Evolutionary conservation across 2,888 invertebrate genomes (phyloP), one percentile per base, ranked within the genome.

Genomic region (Encarsia formosa): DNA sequence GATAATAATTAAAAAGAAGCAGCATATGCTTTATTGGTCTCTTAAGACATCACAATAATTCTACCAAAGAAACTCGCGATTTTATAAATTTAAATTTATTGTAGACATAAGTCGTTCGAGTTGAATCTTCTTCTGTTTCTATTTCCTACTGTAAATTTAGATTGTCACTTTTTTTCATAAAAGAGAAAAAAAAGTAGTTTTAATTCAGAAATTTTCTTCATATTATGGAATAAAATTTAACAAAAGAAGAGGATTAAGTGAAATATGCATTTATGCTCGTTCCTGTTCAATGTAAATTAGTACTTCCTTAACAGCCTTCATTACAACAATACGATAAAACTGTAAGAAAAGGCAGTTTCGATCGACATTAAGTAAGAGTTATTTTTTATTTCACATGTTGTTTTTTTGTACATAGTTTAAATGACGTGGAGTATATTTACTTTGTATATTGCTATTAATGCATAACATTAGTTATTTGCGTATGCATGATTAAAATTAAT

Each of bases 41-140:
- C 64, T 61, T 61, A 63, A 68, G 63, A 64, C 68, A 68, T 69
- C 68, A 68, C 67, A 68, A 66, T 68, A 67, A n/a, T n/a, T n/a
- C 70, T 71, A 73, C 73, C 73, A 73, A 73, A 73, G 73, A 73
- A 69, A 51, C 46, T 54, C 49, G 46, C 49, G 51, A 53, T 45
- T 56, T 26, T 8, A 26, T 6, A 26, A 18, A 31, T 19, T 32
- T 32, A 32, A 8, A 32, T 44, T 24, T 46, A 37, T 26, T 24
- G 11, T 29, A 53, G 15, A 40, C 23, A 37, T 49, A 57, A 51
- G 53, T 57, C 48, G 48, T 53, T 53, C 53, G 45, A 51, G 44
- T 48, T 43, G 19, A 49, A 29, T 42, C 48, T 35, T 52, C 45
- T 52, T 51, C 42, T 51, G 39, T 52, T 47, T 45, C 11, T 19